Evolutionary conservation across 1,140 invertebrate genomes (phyloP), one percentile per base, ranked within the genome.

Genomic region (Hermatobates lingyangjiaoensis): DNA sequence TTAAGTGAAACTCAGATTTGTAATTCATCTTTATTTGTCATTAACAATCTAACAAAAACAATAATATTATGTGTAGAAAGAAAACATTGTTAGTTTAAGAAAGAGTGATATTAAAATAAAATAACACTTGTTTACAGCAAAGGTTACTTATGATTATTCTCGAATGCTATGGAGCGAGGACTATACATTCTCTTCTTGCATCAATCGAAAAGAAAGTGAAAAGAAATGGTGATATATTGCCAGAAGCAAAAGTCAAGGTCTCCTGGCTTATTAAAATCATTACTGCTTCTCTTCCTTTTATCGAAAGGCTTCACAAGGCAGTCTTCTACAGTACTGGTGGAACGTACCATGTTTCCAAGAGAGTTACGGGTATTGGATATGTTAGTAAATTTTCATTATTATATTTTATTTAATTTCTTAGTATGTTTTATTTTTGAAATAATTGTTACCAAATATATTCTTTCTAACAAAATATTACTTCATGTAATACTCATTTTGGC

Each of bases 291-390:
- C 23, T 51, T 18, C 49, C 49, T 18, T 51, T 27, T 1, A 24
- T 51, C 4, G 26, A 26, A 7, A n/a, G 23, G 4, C 34, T 51
- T 2, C 49, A 51, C 28, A 51, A 51, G 25, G 49, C 49, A n/a
- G 27, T 51, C n/a, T 51, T 51, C 25, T 51, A 51, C 40, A 42
- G n/a, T 18, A 44, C 12, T 20, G 28, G 49, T 27, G 39, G 27
- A 15, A 44, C 49, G 1, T 51, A 51, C 27, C 49, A 51, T n/a
- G 10, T 51, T 12, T 26, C 38, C 15, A 51, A 51, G 26, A 24
- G 49, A 14, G 2, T 51, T n/a, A 51, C 49, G 10, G 27, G 27
- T 27, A 26, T 51, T 5, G 14, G 44, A 42, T 51, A 51, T 44
- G 49, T 51, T 27, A 51, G 49, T 44, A 44, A 5, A 4, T 26